Conservation (phyloP, 2,888 invertebrate species). For the Ligdia adustata region DNA sequence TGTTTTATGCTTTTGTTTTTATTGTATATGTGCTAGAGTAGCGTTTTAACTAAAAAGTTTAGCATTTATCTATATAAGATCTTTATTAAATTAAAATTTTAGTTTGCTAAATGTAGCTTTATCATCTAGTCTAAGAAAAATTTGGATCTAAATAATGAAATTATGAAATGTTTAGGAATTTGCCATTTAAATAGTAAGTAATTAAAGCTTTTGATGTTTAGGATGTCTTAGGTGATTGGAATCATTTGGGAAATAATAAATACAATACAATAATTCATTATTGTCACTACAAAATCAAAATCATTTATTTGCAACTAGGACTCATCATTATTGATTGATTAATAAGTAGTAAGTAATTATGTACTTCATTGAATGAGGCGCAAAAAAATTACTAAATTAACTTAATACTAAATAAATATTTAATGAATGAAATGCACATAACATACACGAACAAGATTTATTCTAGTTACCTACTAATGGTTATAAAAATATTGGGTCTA, state of each 20-base stretch:
- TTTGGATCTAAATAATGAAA: background rate
- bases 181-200: slow-evolving; percentile 5
- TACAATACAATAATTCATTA: no score
- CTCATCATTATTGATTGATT: no score
- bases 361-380: no score
- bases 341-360: no score
- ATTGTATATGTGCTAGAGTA: slow-evolving; percentile 42
- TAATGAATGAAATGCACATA: slow-evolving; percentile 2
- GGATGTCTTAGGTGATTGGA: slow-evolving; percentile 38
- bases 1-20: slow-evolving; percentile 47
- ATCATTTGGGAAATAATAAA: slow-evolving; percentile 20
- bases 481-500: slow-evolving; percentile 31
- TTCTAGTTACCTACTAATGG: slow-evolving; percentile 29
- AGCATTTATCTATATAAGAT: no score
- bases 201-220: slow-evolving; percentile 51
- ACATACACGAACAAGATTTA: slow-evolving; percentile 12
- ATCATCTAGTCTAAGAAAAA: no score
- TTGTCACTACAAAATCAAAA: no score
- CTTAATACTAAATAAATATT: background rate
- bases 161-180: background rate
- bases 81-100: no score
- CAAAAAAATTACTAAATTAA: background rate
- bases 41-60: no score
- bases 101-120: no score
- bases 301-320: no score